Evolutionary conservation across 2,797 vertebrate species (phyloP).

Genomic region (Tolypeutes matacus): DNA sequence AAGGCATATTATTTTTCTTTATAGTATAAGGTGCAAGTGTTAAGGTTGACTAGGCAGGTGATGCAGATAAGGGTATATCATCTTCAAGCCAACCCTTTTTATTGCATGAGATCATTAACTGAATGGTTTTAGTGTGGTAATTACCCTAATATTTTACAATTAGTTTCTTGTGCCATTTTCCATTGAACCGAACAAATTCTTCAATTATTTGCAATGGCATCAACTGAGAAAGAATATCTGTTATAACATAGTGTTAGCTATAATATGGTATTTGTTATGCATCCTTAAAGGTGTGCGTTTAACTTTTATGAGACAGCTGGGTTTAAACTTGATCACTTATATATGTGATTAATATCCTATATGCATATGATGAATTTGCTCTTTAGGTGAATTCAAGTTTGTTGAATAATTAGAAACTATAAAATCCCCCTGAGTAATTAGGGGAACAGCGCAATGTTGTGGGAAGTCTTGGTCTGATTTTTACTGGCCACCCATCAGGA

Average conservation of each 20-base stretch:
- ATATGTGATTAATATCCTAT: neutral
- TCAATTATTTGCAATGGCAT: neutral
- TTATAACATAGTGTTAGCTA: neutral
- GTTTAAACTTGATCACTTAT: neutral
- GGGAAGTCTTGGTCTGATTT: neutral
- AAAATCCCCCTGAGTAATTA: neutral
- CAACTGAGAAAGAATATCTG: neutral
- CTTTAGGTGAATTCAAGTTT: neutral
- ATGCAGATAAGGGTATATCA: neutral
- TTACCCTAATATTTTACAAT: neutral
- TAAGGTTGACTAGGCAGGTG: neutral
- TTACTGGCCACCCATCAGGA: neutral
- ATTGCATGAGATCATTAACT: neutral
- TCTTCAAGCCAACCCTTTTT: neutral
- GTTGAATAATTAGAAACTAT: neutral
- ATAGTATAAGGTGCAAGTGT: neutral
- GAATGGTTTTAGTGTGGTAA: neutral
- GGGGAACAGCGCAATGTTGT: neutral
- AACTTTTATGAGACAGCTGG: neutral
- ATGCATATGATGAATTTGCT: neutral
- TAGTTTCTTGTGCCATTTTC: slow-evolving; percentile 15
- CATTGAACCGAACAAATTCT: neutral
- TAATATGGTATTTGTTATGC: neutral
- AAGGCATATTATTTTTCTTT: neutral
- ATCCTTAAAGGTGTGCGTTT: neutral